phyloP scores from a whole-genome alignment of 1,140 invertebrate genomes.

The Caenorhabditis elegans region WBcel235 BX284605.5:5997501-5998000 shows the following conservation, averaged over 20 bases:
- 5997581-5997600: conserved; percentile 33
- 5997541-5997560: too few species aligned
- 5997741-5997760: conserved; percentile 11
- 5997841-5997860: not conserved
- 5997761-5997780: not conserved
- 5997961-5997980: not conserved
- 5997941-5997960: not conserved
- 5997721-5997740: conserved; percentile 27
- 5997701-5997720: conserved; percentile 14
- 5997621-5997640: conserved; percentile 29
- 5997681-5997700: not conserved
- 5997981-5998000: conserved; percentile 3
- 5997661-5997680: conserved; percentile 29
- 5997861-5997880: conserved; percentile 2
- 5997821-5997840: too few species aligned
- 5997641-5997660: conserved; percentile 32
- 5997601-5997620: conserved; percentile 28
- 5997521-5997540: not conserved
- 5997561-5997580: not conserved
- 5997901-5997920: conserved; percentile 29
- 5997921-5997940: conserved; percentile 16
- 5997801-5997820: too few species aligned
- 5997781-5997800: too few species aligned
- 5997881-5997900: conserved; percentile 23
- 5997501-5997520: not conserved